Conservation (phyloP, 2,113 vertebrate genomes). For the Dipodomys merriami region DNA sequence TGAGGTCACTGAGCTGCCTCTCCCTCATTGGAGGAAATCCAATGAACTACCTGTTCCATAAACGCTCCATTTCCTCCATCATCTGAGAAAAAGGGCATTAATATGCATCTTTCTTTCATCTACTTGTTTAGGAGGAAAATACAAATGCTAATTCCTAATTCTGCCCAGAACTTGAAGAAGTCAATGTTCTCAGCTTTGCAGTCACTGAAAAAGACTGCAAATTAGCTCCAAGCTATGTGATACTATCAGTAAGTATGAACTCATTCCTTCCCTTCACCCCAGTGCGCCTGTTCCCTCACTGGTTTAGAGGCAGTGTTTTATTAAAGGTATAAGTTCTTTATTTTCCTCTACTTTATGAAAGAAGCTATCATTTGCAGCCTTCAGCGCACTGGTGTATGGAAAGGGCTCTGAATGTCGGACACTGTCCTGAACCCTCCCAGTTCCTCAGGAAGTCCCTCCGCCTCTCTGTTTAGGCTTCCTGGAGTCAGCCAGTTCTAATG, state of each 20-base stretch:
- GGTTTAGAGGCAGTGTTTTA: background rate
- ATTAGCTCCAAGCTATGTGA: background rate
- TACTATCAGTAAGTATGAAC: background rate
- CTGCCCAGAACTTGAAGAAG: background rate
- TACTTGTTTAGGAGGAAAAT: background rate
- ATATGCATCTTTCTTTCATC: background rate
- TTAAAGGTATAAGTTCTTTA: background rate
- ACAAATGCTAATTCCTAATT: background rate
- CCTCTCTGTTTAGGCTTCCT: slow-evolving; percentile 9
- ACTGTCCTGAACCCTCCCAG: slow-evolving; percentile 28
- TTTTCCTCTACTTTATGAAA: background rate
- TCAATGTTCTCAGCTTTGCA: background rate
- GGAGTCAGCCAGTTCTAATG: background rate
- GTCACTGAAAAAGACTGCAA: background rate
- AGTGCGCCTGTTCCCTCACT: background rate
- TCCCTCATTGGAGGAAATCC: background rate
- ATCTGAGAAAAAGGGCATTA: background rate
- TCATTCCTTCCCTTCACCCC: background rate
- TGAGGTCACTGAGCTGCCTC: background rate
- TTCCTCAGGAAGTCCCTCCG: slow-evolving; percentile 65
- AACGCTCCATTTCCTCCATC: background rate
- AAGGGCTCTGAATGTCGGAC: background rate
- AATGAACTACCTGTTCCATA: background rate
- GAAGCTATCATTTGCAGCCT: background rate
- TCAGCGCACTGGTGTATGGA: background rate